Percentiles rank a stretch among this genome's conserved stretches.
These are phyloP conservation scores for Penaeus vannamei DNA, from an alignment of 1,140 invertebrate genomes.

Conservation along the genomic window DNA sequence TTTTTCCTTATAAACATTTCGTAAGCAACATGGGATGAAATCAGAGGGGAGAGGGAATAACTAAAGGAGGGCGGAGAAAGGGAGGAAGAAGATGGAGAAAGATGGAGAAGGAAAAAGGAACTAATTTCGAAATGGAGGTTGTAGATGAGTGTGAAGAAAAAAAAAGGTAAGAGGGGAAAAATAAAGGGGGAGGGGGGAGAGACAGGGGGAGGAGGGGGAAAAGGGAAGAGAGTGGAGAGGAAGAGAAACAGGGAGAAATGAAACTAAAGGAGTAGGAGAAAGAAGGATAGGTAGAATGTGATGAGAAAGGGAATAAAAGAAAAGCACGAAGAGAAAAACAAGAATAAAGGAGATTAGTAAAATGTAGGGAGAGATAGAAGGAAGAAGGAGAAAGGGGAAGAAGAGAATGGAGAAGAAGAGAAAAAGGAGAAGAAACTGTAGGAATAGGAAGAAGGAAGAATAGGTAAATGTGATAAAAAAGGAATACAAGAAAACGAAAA, in stretches of 20 bases:
- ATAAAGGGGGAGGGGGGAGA: not conserved
- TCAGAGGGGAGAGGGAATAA: not conserved
- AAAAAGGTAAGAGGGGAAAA: not conserved
- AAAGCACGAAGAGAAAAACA: no score
- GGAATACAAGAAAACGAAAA: no score
- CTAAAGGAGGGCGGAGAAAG: not conserved
- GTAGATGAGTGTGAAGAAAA: not conserved
- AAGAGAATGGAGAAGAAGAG: no score
- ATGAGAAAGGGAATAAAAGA: not conserved
- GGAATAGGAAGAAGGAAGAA: not conserved
- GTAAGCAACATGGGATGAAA: not conserved
- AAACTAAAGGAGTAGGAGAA: not conserved
- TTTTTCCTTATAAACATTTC: not conserved
- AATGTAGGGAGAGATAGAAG: no score
- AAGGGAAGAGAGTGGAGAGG: not conserved
- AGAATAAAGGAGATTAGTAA: no score
- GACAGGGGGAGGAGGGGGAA: no score
- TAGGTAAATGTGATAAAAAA: not conserved
- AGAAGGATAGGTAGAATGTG: not conserved
- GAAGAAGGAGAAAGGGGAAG: no score
- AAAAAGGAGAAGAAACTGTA: not conserved
- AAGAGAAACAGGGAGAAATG: not conserved
- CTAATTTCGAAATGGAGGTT: not conserved
- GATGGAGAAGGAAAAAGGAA: not conserved
- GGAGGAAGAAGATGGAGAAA: not conserved